These are phyloP conservation scores for Heliothis subflexa DNA, from an alignment of 1,140 invertebrate species.

Conservation along the genomic window DNA sequence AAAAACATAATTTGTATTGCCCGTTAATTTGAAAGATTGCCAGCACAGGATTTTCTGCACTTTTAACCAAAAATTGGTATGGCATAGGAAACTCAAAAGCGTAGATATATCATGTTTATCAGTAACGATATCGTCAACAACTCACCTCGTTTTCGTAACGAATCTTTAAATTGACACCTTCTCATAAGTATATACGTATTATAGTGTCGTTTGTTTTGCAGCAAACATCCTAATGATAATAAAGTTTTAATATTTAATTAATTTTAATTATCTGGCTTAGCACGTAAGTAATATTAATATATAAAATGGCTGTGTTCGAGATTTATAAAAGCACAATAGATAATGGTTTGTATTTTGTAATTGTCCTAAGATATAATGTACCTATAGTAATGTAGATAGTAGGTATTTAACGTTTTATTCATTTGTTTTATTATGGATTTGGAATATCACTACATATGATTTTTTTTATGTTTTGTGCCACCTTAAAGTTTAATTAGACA, in stretches of 20 bases:
- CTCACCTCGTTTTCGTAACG: too few species aligned
- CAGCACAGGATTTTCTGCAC: too few species aligned
- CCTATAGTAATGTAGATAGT: slow-evolving; percentile 38
- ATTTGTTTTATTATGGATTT: background rate
- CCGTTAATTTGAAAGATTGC: too few species aligned
- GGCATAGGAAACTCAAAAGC: too few species aligned
- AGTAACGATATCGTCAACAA: too few species aligned
- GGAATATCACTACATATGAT: background rate
- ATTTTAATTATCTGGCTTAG: slow-evolving; percentile 30
- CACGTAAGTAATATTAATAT: slow-evolving; percentile 60
- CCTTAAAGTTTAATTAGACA: too few species aligned
- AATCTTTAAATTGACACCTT: too few species aligned
- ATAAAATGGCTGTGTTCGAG: slow-evolving; percentile 82
- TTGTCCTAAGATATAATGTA: slow-evolving; percentile 45
- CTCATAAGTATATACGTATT: too few species aligned
- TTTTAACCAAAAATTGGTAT: too few species aligned
- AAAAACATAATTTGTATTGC: too few species aligned
- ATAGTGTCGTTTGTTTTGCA: slow-evolving; percentile 3
- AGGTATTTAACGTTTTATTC: background rate
- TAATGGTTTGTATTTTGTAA: slow-evolving; percentile 68
- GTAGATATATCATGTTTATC: too few species aligned
- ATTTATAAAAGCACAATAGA: slow-evolving; percentile 77
- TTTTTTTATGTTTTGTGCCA: background rate
- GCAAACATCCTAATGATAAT: slow-evolving; percentile 10
- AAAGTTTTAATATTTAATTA: slow-evolving; percentile 2